Evolutionary conservation across 2,113 vertebrate genomes (phyloP).

Genomic region (Coryphaenoides rupestris): DNA sequence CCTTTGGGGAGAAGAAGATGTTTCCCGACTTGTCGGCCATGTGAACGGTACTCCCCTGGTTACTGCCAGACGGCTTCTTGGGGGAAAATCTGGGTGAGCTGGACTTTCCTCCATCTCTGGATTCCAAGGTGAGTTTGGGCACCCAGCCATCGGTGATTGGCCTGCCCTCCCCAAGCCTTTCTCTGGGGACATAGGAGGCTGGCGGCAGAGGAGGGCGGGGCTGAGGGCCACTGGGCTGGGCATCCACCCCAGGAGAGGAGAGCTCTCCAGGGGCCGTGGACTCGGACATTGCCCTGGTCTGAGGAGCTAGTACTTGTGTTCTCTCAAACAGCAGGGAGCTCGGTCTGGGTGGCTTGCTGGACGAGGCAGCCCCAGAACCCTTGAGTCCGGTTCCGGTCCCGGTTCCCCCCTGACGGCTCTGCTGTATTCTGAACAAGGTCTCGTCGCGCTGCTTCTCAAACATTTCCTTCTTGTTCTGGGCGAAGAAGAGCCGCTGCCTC

Average conservation of each 20-base stretch:
- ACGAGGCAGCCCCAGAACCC: constrained; percentile 40
- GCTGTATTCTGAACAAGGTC: constrained; percentile 74
- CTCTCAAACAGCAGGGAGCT: constrained; percentile 49
- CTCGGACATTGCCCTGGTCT: constrained; percentile 66
- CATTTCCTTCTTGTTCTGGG: constrained; percentile 70
- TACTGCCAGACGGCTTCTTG: constrained; percentile 51
- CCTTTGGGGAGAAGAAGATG: constrained; percentile 87
- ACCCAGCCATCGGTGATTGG: constrained; percentile 63
- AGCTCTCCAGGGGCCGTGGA: constrained; percentile 10
- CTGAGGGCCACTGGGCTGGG: constrained; percentile 41
- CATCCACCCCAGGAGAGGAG: constrained; percentile 15
- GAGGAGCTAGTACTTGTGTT: constrained; percentile 26
- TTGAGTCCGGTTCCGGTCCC: constrained; percentile 51
- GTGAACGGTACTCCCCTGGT: constrained; percentile 56
- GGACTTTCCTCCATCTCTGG: constrained; percentile 66
- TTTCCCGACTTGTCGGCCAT: constrained; percentile 63
- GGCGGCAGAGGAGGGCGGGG: constrained; percentile 51
- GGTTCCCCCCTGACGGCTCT: constrained; percentile 57
- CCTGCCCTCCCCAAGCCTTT: constrained; percentile 64
- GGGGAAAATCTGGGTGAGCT: constrained; percentile 54
- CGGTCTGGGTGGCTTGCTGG: constrained; percentile 55
- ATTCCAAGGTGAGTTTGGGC: constrained; percentile 73
- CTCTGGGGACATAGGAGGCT: constrained; percentile 50
- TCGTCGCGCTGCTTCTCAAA: constrained; percentile 77
- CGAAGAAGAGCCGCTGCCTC: constrained; percentile 78